Percentiles rank a stretch among this genome's conserved stretches.
Conservation (phyloP, 1,140 invertebrate species). For the Listronotus bonariensis region DNA sequence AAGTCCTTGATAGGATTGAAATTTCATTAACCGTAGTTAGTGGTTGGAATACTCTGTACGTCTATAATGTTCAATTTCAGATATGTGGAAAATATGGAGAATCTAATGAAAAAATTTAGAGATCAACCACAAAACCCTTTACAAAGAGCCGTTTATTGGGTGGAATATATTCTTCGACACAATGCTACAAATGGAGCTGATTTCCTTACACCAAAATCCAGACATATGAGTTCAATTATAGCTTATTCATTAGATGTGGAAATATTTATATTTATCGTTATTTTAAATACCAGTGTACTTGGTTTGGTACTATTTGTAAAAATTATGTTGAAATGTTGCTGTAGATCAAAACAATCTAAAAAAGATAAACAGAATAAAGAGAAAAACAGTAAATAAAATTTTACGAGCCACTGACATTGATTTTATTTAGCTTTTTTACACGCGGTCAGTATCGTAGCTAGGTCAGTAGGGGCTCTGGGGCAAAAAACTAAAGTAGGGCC, state of each 20-base stretch:
- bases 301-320: not conserved
- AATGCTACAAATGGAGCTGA: constrained; percentile 57
- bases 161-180: constrained; percentile 60
- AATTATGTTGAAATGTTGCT: not conserved
- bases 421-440: too few relatives aligned
- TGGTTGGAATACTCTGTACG: too few relatives aligned
- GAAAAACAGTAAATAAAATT: not conserved
- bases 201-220: constrained; percentile 28
- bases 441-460: too few relatives aligned
- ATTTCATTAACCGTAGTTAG: too few relatives aligned
- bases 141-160: constrained; percentile 59
- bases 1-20: too few relatives aligned
- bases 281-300: not conserved
- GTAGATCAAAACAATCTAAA: not conserved
- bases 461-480: too few relatives aligned
- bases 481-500: too few relatives aligned
- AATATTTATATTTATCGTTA: constrained; percentile 20
- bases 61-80: constrained; percentile 35
- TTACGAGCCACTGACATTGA: too few relatives aligned
- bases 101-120: constrained; percentile 43
- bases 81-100: constrained; percentile 50
- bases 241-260: constrained; percentile 26
- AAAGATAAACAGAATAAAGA: constrained; percentile 1
- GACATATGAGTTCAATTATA: constrained; percentile 14
- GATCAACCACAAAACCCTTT: constrained; percentile 55